phyloP scores from a whole-genome alignment of 2,888 invertebrate genomes.

The Pandemis corylana region DNA sequence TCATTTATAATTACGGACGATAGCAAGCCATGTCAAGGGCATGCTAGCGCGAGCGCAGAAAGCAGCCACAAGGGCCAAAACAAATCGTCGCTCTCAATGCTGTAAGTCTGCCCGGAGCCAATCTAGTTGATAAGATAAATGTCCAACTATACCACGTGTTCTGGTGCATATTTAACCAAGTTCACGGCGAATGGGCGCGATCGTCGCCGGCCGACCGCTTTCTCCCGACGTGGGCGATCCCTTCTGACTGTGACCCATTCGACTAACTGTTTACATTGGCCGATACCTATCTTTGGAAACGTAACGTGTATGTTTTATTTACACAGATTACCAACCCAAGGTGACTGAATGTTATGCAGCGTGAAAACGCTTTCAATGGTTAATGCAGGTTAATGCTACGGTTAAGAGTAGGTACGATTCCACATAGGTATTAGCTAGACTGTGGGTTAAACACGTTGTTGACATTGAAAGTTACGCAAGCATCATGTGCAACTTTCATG shows the following conservation, averaged over 20 bases:
- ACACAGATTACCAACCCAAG: slow-evolving; percentile 37
- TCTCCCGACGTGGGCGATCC: slow-evolving; percentile 40
- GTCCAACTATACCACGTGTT: slow-evolving; percentile 29
- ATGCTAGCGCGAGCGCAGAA: background rate
- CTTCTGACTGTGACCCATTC: slow-evolving; percentile 28
- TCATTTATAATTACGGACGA: background rate
- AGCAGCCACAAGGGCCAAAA: background rate
- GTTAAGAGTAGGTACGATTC: background rate
- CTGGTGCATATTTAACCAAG: slow-evolving; percentile 21
- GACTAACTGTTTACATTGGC: slow-evolving; percentile 38
- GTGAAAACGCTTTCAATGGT: slow-evolving; percentile 7
- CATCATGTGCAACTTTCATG: slow-evolving; percentile 57
- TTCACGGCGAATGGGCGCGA: slow-evolving; percentile 35
- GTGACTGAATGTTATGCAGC: slow-evolving; percentile 17
- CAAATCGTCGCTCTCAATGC: background rate
- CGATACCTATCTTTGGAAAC: slow-evolving; percentile 28
- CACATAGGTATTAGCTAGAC: background rate
- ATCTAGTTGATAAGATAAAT: slow-evolving; percentile 13
- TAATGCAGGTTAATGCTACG: slow-evolving; percentile 21
- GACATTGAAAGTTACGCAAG: slow-evolving; percentile 84
- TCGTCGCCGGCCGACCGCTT: slow-evolving; percentile 19
- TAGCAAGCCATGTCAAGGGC: background rate
- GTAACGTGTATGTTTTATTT: slow-evolving; percentile 30
- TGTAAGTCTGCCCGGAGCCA: slow-evolving; percentile 9
- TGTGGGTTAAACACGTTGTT: slow-evolving; percentile 56